Evolutionary conservation across 2,113 vertebrate genomes (phyloP), one percentile per base, ranked within the genome.

Genomic region (Sylvia atricapilla): DNA sequence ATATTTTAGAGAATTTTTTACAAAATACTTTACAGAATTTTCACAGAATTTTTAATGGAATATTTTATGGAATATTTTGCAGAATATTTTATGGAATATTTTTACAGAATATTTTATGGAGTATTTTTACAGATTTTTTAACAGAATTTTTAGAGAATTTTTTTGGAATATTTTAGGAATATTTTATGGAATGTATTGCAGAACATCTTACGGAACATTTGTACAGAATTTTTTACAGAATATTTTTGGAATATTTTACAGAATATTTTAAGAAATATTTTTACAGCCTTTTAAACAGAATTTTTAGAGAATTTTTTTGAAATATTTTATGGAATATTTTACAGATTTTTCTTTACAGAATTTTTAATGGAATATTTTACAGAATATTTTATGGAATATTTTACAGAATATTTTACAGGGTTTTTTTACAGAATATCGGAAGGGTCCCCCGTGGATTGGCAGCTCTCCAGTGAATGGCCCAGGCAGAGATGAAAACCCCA

Each of bases 371-470:
- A 46, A 21, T 22, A 0, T 37, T 46, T 41, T 49, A 24, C 23
- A 24, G 47, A 50, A 3, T 53, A 22, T 10, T 39, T 37, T 35
- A 39, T 11, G 10, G 46, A 46, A 46, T 22, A 0, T 37, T 46
- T 62, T 41, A 33, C 13, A 37, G 73, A 24, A 31, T 31, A 4
- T 62, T 67, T 30, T 59, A 37, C 3, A 7, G 37, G 84, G 19
- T 16, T 52, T 52, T 55, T 70, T 35, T 55, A 44, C 4, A 6
- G 66, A 11, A 6, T 13, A 24, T 5, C 13, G 43, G 67, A n/a
- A 53, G 28, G 31, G 15, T 27, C 37, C 49, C 50, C 31, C 43
- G 12, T 0, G 8, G 59, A 35, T 37, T 1, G 2, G 15, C 13
- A 43, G 25, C 31, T 43, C 43, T 13, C 4, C 2, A 22, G 13